Conservation (phyloP, 2,888 invertebrate genomes). For the Thymelicus lineola region DNA sequence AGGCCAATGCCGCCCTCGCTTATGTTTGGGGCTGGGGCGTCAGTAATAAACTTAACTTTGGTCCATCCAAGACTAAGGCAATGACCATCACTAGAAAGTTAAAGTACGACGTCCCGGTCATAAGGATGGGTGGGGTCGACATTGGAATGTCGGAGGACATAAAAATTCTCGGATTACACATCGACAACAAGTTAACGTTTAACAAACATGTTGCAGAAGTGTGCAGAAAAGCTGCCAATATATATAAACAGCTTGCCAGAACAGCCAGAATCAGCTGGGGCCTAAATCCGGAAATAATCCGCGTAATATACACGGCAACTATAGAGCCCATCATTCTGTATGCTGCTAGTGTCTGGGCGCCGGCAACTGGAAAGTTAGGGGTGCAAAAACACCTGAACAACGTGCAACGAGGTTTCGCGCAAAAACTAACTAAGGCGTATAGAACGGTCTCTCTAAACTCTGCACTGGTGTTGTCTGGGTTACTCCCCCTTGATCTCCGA, state of each 20-base stretch:
- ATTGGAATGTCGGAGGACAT: background rate
- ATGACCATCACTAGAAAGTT: constrained; percentile 2
- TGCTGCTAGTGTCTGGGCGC: constrained; percentile 7
- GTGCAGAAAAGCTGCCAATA: background rate
- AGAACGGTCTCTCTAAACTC: background rate
- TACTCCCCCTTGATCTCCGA: background rate
- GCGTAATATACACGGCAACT: background rate
- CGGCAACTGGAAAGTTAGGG: background rate
- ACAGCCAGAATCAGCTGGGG: constrained; percentile 3
- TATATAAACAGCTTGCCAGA: background rate
- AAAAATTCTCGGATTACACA: constrained; percentile 2
- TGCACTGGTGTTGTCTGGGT: background rate
- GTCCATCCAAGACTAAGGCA: background rate
- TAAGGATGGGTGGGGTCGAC: background rate
- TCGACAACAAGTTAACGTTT: constrained; percentile 5
- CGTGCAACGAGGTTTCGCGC: background rate
- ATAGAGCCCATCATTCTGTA: constrained; percentile 1
- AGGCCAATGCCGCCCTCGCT: background rate
- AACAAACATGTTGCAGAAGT: background rate
- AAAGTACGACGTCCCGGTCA: constrained; percentile 1
- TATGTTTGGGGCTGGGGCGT: constrained; percentile 5
- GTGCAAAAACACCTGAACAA: background rate
- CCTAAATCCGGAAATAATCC: background rate
- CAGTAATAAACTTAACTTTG: constrained; percentile 6
- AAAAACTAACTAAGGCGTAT: constrained; percentile 2